phyloP scores from a whole-genome alignment of 1,140 invertebrate genomes.

The Euura saliciscinereae region DNA sequence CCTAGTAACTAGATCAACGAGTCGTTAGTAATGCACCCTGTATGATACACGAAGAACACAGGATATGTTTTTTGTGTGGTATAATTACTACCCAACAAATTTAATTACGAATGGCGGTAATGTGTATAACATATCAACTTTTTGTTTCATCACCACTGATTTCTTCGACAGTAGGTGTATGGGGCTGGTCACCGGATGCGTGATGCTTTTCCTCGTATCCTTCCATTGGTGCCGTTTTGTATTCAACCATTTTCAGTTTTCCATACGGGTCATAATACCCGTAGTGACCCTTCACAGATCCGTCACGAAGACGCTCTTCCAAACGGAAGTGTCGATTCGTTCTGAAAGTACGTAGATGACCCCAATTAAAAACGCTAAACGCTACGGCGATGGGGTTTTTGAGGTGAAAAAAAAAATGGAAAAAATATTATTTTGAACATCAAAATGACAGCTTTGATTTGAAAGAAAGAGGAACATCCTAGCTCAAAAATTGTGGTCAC shows the following conservation, averaged over 20 bases:
- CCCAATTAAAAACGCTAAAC: conserved; percentile 8
- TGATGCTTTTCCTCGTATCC: conserved; percentile 69
- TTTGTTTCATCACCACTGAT: too few relatives aligned
- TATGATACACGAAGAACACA: too few relatives aligned
- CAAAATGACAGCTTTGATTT: not conserved
- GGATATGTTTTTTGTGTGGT: too few relatives aligned
- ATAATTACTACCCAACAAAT: too few relatives aligned
- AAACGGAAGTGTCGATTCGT: conserved; percentile 82
- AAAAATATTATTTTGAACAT: conserved; percentile 13
- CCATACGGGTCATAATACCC: conserved; percentile 81
- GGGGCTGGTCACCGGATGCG: conserved; percentile 30
- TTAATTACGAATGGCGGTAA: too few relatives aligned
- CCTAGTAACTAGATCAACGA: too few relatives aligned
- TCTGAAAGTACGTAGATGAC: conserved; percentile 56
- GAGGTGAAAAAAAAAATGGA: conserved; percentile 9
- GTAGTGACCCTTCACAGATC: conserved; percentile 81
- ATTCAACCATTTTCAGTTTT: conserved; percentile 79
- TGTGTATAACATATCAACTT: too few relatives aligned
- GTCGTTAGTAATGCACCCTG: too few relatives aligned
- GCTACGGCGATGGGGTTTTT: not conserved
- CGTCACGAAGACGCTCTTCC: conserved; percentile 79
- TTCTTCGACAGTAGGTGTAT: too few relatives aligned
- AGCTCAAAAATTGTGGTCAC: too few relatives aligned
- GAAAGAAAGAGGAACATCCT: too few relatives aligned
- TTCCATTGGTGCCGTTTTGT: conserved; percentile 72